Percentiles rank a stretch among this genome's conserved stretches.
Evolutionary conservation across 37 sponge, comb jelly and placozoan genomes (phyloP).

Genomic region (Tethya wilhelma): DNA sequence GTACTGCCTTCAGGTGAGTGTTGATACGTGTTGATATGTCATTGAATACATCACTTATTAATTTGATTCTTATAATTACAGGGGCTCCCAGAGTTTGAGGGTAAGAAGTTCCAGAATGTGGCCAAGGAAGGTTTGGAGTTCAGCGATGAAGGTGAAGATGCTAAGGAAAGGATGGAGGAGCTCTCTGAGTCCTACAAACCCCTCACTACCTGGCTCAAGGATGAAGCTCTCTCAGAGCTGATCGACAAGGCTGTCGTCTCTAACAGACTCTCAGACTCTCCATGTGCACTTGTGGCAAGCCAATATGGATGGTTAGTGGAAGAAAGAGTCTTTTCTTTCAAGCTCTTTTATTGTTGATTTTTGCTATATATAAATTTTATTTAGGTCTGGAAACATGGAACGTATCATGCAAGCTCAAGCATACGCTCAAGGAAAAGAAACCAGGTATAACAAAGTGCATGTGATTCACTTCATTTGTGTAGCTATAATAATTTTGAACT

Average conservation of each 20-base stretch:
- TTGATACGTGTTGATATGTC: not conserved
- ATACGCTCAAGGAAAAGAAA: conserved; percentile 78
- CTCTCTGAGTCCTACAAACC: conserved; percentile 81
- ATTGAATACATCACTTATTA: not conserved
- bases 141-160: conserved; percentile 80
- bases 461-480: not conserved
- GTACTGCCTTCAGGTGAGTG: conserved; percentile 73
- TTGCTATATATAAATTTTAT: not conserved
- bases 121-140: conserved; percentile 97
- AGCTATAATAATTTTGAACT: not conserved
- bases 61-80: not conserved
- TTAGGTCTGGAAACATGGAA: conserved; percentile 98
- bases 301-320: conserved; percentile 90
- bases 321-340: not conserved
- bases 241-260: conserved; percentile 96
- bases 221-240: conserved; percentile 75
- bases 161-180: conserved; percentile 85
- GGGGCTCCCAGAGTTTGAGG: conserved; percentile 94
- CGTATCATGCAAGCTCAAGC: conserved; percentile 96
- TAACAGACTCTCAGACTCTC: conserved; percentile 92
- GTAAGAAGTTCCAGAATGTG: conserved; percentile 87
- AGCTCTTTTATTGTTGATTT: not conserved
- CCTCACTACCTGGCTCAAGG: conserved; percentile 93
- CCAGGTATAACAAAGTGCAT: conserved; percentile 42
- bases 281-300: conserved; percentile 96